These are phyloP conservation scores for Piprites chloris DNA, from an alignment of 2,113 vertebrate species.

Conservation along the genomic window DNA sequence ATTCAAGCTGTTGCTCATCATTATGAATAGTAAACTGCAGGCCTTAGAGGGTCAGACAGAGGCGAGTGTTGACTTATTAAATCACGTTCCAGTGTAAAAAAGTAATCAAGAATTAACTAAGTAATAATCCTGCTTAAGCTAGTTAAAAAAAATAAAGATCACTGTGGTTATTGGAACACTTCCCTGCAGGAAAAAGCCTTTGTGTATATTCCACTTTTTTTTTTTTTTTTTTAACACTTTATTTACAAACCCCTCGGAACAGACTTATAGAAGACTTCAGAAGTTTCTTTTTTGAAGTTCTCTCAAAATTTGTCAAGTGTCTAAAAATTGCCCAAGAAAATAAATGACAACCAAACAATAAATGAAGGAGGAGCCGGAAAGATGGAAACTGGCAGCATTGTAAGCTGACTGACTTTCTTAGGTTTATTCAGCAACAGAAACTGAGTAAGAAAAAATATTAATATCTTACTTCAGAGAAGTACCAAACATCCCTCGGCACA, in stretches of 20 bases:
- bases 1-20: neutral
- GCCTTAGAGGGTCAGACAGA: constrained; percentile 31
- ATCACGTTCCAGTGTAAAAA: neutral
- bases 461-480: neutral
- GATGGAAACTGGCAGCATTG: neutral
- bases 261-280: neutral
- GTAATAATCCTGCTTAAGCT: neutral
- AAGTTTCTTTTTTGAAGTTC: neutral
- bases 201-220: neutral
- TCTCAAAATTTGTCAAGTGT: neutral
- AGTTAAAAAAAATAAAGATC: neutral
- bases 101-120: neutral
- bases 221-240: neutral
- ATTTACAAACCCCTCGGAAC: neutral
- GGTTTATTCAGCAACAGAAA: neutral
- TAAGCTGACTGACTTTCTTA: neutral
- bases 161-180: neutral
- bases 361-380: neutral
- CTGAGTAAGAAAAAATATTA: neutral
- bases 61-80: neutral
- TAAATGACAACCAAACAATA: neutral
- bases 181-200: neutral
- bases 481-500: neutral
- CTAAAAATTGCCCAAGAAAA: neutral
- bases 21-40: neutral